Evolutionary conservation across 2,113 vertebrate genomes (phyloP).

Genomic region (Halichoeres trimaculatus): DNA sequence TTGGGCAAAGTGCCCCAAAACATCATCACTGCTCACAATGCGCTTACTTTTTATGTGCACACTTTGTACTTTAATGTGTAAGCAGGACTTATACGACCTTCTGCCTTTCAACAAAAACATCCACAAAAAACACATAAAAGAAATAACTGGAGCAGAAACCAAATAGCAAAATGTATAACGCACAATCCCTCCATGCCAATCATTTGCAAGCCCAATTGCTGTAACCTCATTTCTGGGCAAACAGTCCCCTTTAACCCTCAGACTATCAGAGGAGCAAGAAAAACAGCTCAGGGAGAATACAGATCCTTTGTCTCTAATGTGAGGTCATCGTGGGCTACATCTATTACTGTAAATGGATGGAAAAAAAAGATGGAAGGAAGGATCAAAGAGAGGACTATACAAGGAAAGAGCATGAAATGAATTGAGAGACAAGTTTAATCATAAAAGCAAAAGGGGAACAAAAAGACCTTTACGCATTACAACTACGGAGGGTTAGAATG

Average conservation of each 20-base stretch:
- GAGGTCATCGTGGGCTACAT: constrained; percentile 30
- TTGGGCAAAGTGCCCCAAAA: constrained; percentile 3
- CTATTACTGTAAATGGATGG: constrained; percentile 39
- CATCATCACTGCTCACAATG: constrained; percentile 21
- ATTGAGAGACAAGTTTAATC: constrained; percentile 14
- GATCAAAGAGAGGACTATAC: constrained; percentile 20
- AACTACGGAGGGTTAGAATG: neutral
- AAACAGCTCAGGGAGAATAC: constrained; percentile 51
- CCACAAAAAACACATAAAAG: constrained; percentile 5
- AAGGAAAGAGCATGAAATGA: constrained; percentile 1
- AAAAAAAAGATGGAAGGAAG: neutral
- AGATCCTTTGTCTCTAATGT: constrained; percentile 33
- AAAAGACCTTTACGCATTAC: constrained; percentile 4
- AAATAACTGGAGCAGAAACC: constrained; percentile 15
- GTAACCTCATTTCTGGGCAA: constrained; percentile 61
- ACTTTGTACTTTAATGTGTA: constrained; percentile 35
- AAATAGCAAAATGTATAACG: constrained; percentile 27
- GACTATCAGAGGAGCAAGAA: constrained; percentile 44
- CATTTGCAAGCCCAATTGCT: constrained; percentile 70
- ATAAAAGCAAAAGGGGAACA: constrained; percentile 1
- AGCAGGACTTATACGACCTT: constrained; percentile 14
- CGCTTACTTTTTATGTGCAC: constrained; percentile 25
- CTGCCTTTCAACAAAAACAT: constrained; percentile 20
- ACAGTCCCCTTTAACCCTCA: constrained; percentile 43
- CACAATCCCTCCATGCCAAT: constrained; percentile 60